A percentile compares a stretch with the other conserved stretches of the same genome.
Evolutionary conservation across 2,797 vertebrate genomes (phyloP).

Genomic region (Vireo griseus): DNA sequence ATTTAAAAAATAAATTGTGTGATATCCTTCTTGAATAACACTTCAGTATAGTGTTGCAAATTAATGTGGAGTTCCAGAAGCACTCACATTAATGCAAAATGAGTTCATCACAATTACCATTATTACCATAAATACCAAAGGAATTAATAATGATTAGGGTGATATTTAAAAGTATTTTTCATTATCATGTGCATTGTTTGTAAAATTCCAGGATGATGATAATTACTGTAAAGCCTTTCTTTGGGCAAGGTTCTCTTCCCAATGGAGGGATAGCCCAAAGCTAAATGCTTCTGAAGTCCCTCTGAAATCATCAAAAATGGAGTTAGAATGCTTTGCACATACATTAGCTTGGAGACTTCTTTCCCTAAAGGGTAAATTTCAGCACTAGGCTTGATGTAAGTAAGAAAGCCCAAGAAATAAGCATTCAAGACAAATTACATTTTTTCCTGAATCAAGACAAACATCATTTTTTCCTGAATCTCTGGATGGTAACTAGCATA

Average conservation of each 20-base stretch:
- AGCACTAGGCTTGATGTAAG: background rate
- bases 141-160: conserved; percentile 44
- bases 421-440: background rate
- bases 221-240: conserved; percentile 4
- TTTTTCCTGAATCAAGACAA: background rate
- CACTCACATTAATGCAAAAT: conserved; percentile 8
- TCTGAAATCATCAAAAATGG: background rate
- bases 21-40: background rate
- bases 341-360: background rate
- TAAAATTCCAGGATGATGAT: background rate
- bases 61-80: background rate
- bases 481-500: background rate
- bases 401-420: background rate
- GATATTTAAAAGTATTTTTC: background rate
- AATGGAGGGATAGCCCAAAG: background rate
- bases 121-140: conserved; percentile 55
- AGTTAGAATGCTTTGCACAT: background rate
- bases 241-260: background rate
- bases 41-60: background rate
- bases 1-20: background rate
- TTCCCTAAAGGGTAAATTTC: background rate
- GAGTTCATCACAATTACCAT: conserved; percentile 39
- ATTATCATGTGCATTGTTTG: conserved; percentile 34
- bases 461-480: background rate
- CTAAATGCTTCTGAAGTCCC: background rate